Base-by-base conservation (phyloP, 2,113 vertebrate genomes). In the Ondatra zibethicus region DNA sequence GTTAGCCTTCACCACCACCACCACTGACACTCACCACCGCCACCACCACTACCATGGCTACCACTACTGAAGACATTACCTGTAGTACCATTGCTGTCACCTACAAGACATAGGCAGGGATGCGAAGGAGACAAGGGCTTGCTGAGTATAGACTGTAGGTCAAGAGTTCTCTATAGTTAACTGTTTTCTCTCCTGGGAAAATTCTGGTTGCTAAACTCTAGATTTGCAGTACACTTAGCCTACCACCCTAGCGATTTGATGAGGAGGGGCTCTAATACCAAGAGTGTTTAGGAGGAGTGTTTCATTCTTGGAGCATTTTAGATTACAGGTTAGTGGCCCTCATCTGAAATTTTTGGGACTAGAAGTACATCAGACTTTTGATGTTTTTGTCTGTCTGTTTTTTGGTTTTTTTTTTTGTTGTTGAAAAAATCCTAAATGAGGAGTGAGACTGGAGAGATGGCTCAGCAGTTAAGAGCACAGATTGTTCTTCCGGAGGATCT, bases 111-210 rank as follows among this genome's bases (percentile, higher is more conserved):
- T 8, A 7, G 58, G 42, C 25, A 4, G 61, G 25, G 55, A 12
- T 33, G 17, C 39, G 16, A 39, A 45, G 5, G 14, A 50, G 25
- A 23, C 3, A 16, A 63, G 27, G 11, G 25, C 55, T 5, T 55
- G 50, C 23, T 17, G 42, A 36, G 12, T 21, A 5, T 31, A 45
- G 72, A 27, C 9, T 82, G 39, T 19, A 33, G 31, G 61, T 58
- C 31, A 63, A 91, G 47, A 33, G 70, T 5, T 16, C 45, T 73
- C 45, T 68, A 25, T 10, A 58, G 55, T 68, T 80, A 78, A 50
- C 33, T 66, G 52, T 29, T 93, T 42, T 45, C 45, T 96, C 94
- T 93, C 23, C 75, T 72, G 68, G 85, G 65, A 92, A 73, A 88
- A 76, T 36, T 50, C 85, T 55, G 68, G n/a, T 68, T 61, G 55